Evolutionary conservation across 2,888 invertebrate genomes (phyloP).

Genomic region (Artemia sinica): DNA sequence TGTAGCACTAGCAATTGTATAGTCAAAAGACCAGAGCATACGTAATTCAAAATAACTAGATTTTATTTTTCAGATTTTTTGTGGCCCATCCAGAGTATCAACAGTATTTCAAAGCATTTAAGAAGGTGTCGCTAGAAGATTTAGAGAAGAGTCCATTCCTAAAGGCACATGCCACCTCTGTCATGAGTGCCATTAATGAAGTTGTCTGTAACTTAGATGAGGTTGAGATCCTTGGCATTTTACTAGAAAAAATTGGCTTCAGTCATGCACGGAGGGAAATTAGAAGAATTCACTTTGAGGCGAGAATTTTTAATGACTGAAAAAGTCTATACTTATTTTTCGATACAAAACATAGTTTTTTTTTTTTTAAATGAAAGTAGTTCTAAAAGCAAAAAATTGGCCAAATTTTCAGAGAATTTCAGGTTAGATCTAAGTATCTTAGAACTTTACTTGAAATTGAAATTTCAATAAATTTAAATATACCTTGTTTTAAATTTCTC

Average conservation of each 20-base stretch:
- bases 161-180: background rate
- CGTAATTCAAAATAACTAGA: no score
- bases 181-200: conserved; percentile 6
- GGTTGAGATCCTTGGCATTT: background rate
- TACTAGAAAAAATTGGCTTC: background rate
- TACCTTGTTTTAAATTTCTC: no score
- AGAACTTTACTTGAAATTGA: no score
- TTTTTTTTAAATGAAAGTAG: no score
- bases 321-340: no score
- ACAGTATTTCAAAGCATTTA: conserved; percentile 7
- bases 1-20: no score
- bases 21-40: no score
- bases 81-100: background rate
- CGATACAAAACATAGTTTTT: no score
- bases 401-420: no score
- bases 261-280: background rate
- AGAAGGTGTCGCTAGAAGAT: background rate
- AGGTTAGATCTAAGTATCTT: no score
- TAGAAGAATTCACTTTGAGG: background rate
- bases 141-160: conserved; percentile 10
- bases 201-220: background rate
- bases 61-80: background rate
- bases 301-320: background rate
- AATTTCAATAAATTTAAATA: no score
- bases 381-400: no score